Percentiles rank a stretch among this genome's conserved stretches.
Conservation (phyloP, 2,113 vertebrate species). For the Macrotis lagotis region DNA sequence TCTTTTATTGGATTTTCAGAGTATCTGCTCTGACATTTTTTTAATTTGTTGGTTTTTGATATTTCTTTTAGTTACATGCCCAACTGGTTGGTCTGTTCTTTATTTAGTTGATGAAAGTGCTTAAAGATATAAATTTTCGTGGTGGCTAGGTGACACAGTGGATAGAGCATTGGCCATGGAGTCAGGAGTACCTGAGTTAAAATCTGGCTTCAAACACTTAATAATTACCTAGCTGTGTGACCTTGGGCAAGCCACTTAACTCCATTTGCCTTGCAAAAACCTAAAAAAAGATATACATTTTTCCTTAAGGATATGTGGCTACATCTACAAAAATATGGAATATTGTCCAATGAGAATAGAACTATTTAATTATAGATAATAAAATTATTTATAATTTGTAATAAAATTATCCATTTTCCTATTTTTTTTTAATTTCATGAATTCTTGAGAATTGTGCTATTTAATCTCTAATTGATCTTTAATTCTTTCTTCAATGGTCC, state of each 20-base stretch:
- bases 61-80: neutral
- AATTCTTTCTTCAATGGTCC: neutral
- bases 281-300: too few species aligned
- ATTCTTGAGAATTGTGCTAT: neutral
- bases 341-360: neutral
- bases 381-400: too few species aligned
- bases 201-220: too few species aligned
- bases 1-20: neutral
- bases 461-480: neutral
- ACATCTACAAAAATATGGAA: neutral
- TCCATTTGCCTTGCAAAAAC: too few species aligned
- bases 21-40: neutral
- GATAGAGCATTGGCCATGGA: too few species aligned
- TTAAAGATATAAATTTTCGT: neutral
- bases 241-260: too few species aligned
- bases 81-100: neutral
- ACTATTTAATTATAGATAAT: too few species aligned
- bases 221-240: too few species aligned
- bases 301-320: neutral
- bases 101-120: neutral
- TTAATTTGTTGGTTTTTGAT: neutral
- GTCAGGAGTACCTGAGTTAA: too few species aligned
- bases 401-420: neutral
- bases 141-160: too few species aligned
- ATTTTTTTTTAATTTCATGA: neutral